A percentile compares a stretch with the other conserved stretches of the same genome.
phyloP scores from a whole-genome alignment of 2,113 vertebrate genomes.

The Mirza zaza region DNA sequence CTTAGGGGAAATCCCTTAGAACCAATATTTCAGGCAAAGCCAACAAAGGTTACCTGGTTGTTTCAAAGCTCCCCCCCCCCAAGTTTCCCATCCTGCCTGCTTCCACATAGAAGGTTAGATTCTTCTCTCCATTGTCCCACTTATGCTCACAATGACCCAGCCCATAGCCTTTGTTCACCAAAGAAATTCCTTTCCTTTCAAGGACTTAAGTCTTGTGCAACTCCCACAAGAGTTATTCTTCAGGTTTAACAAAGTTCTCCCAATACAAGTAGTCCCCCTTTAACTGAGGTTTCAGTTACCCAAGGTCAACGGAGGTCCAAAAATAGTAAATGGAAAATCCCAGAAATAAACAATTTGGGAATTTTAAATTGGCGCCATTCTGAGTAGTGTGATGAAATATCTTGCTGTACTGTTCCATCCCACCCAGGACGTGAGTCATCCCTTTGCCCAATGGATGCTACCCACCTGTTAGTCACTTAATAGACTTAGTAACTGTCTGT shows the following conservation, averaged over 20 bases:
- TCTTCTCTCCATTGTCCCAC: not conserved
- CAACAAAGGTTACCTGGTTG: not conserved
- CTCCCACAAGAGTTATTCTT: not conserved
- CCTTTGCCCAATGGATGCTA: not conserved
- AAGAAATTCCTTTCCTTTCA: constrained; percentile 33
- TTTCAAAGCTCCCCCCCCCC: constrained; percentile 5
- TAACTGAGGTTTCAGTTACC: not conserved
- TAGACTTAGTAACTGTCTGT: not conserved
- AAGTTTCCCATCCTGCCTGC: not conserved
- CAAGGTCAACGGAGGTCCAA: not conserved
- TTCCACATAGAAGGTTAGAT: not conserved
- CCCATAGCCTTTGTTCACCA: constrained; percentile 5
- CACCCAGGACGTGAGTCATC: not conserved
- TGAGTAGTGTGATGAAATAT: not conserved
- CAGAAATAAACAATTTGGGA: not conserved
- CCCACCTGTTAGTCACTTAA: not conserved
- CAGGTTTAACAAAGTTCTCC: not conserved
- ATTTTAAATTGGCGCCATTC: not conserved
- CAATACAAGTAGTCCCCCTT: not conserved
- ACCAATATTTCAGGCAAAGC: not conserved
- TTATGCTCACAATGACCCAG: not conserved
- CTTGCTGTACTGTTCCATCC: not conserved
- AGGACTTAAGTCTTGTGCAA: not conserved
- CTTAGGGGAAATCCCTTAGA: constrained; percentile 10
- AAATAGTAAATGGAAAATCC: not conserved